Conservation (phyloP, 2,888 invertebrate species). For the Caenorhabditis afra region DNA sequence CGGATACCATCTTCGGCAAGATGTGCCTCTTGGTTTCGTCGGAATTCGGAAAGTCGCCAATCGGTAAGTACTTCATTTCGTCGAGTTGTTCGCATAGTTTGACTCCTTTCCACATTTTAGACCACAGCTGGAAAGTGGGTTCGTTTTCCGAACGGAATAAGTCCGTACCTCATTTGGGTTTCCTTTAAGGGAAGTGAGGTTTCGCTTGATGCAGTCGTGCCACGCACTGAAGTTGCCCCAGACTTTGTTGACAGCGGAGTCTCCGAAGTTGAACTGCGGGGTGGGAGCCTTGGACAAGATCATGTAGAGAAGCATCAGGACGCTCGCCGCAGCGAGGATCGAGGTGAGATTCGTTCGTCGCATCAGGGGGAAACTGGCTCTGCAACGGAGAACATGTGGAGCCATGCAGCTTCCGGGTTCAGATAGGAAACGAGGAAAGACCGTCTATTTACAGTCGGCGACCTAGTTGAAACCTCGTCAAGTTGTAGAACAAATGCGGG, state of each 20-base stretch:
- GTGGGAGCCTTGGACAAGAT: not conserved
- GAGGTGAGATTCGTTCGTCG: conserved; percentile 21
- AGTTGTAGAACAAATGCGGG: too few species aligned
- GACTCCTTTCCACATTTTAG: conserved; percentile 43
- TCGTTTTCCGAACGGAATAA: too few species aligned
- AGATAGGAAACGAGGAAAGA: too few species aligned
- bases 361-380: not conserved
- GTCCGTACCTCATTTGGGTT: conserved; percentile 36
- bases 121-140: conserved; percentile 40
- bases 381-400: too few species aligned
- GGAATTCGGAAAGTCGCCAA: conserved; percentile 50
- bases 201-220: conserved; percentile 39
- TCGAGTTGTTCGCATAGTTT: conserved; percentile 33
- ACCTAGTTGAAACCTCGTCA: too few species aligned
- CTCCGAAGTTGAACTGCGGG: conserved; percentile 5
- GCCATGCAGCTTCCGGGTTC: too few species aligned
- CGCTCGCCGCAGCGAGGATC: conserved; percentile 17
- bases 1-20: conserved; percentile 34
- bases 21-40: conserved; percentile 63
- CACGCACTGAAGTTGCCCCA: conserved; percentile 34
- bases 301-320: conserved; percentile 34
- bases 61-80: conserved; percentile 35
- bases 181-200: conserved; percentile 13
- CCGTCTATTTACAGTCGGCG: too few species aligned
- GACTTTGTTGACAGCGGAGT: conserved; percentile 14